phyloP scores from a whole-genome alignment of 2,113 vertebrate genomes.

The Cricetomys ansorgei region DNA sequence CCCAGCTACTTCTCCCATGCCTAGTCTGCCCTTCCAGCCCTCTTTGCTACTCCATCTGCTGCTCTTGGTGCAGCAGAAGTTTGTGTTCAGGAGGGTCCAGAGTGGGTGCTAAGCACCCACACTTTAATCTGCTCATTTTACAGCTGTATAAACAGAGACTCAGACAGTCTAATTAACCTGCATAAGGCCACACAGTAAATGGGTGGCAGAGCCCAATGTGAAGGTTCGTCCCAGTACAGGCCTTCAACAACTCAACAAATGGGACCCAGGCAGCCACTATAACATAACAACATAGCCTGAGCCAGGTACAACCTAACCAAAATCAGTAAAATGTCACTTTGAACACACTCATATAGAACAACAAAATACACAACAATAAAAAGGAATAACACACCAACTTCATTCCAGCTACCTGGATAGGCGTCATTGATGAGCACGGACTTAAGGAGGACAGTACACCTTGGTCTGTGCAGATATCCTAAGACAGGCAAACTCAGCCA shows the following conservation, averaged over 20 bases:
- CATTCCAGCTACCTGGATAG: not conserved
- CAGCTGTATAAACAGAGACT: not conserved
- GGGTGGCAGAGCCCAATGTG: too few species aligned
- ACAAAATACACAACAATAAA: not conserved
- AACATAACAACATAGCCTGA: not conserved
- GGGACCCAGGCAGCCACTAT: not conserved
- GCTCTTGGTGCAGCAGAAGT: not conserved
- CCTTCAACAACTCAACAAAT: not conserved
- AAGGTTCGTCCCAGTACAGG: not conserved
- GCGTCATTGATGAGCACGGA: accelerated
- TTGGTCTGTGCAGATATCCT: accelerated
- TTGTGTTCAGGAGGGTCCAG: not conserved
- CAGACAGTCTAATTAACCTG: not conserved
- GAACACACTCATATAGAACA: accelerated
- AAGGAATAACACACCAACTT: not conserved
- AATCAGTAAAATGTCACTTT: not conserved
- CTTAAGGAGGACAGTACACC: not conserved
- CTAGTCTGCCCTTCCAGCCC: not conserved
- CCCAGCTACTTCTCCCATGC: not conserved
- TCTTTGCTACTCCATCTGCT: too few species aligned
- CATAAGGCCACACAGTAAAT: not conserved
- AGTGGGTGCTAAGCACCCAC: not conserved
- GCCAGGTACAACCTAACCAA: not conserved
- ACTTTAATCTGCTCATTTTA: not conserved
- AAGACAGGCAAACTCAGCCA: not conserved